phyloP scores from a whole-genome alignment of 2,888 invertebrate species.

The Phragmatobia fuliginosa region DNA sequence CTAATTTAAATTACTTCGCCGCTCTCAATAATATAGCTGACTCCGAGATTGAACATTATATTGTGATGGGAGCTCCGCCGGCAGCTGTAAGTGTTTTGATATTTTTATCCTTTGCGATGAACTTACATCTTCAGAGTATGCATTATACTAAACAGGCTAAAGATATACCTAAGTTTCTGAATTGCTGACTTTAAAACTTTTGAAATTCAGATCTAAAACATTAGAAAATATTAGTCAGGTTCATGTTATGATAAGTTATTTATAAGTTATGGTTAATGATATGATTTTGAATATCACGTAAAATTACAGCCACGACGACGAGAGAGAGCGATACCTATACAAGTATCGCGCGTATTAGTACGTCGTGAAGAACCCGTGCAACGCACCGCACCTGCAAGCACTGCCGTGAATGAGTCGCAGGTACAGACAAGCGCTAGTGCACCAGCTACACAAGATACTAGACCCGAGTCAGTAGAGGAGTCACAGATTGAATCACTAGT shows the following conservation, averaged over 20 bases:
- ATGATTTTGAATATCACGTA: not conserved
- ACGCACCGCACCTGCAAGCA: conserved; percentile 6
- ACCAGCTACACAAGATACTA: not conserved
- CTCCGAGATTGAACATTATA: conserved; percentile 52
- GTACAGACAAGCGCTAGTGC: not conserved
- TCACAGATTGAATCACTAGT: conserved; percentile 19
- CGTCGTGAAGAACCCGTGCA: conserved; percentile 31
- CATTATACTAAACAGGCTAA: not conserved
- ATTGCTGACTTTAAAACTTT: too few relatives aligned
- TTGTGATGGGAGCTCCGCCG: conserved; percentile 32
- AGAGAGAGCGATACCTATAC: conserved; percentile 45
- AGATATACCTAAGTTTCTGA: too few relatives aligned
- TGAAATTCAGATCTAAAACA: too few relatives aligned
- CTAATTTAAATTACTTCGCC: not conserved
- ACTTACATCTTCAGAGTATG: not conserved
- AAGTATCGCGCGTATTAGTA: conserved; percentile 36
- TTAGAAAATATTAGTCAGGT: too few relatives aligned
- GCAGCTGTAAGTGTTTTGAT: conserved; percentile 33
- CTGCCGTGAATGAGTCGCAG: not conserved
- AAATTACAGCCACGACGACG: conserved; percentile 16
- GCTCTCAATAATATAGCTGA: conserved; percentile 39
- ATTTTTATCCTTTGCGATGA: too few relatives aligned
- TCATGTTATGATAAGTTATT: too few relatives aligned
- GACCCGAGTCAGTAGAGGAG: not conserved
- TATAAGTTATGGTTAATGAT: not conserved